Conservation (phyloP, 30 jellyfish, hydroid and myxozoan species). For the Pelagia noctiluca region DNA sequence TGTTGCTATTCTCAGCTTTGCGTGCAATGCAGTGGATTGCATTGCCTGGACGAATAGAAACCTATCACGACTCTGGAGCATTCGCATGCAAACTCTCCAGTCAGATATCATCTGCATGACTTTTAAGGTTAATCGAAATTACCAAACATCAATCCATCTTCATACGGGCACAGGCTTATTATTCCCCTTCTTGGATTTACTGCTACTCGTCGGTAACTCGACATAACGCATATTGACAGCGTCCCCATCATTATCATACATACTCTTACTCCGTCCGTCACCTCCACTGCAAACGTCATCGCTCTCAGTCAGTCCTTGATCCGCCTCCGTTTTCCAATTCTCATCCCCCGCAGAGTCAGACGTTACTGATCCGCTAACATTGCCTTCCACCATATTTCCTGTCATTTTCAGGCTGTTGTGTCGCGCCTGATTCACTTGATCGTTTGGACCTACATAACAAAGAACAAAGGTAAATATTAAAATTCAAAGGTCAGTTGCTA, state of each 20-base stretch:
- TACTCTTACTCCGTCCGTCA: conserved; percentile 62
- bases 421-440: conserved; percentile 40
- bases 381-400: conserved; percentile 24
- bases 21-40: no score
- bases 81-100: no score
- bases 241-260: conserved; percentile 84
- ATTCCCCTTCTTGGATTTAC: conserved; percentile 33
- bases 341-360: conserved; percentile 80
- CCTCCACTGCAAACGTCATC: conserved; percentile 8
- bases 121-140: no score
- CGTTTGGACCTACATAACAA: conserved; percentile 41
- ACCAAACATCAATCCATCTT: no score
- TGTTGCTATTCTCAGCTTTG: no score
- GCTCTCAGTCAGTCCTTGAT: conserved; percentile 14
- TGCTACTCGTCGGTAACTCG: conserved; percentile 55
- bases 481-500: no score
- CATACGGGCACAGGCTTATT: conserved; percentile 69
- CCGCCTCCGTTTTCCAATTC: conserved; percentile 80
- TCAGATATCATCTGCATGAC: no score
- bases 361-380: conserved; percentile 54
- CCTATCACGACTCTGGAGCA: no score
- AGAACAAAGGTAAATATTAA: no score
- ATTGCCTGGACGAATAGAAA: no score
- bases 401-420: conserved; percentile 68
- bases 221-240: conserved; percentile 68